These are phyloP conservation scores for Holacanthus passer DNA, from an alignment of 2,113 vertebrate genomes.

Conservation along the genomic window DNA sequence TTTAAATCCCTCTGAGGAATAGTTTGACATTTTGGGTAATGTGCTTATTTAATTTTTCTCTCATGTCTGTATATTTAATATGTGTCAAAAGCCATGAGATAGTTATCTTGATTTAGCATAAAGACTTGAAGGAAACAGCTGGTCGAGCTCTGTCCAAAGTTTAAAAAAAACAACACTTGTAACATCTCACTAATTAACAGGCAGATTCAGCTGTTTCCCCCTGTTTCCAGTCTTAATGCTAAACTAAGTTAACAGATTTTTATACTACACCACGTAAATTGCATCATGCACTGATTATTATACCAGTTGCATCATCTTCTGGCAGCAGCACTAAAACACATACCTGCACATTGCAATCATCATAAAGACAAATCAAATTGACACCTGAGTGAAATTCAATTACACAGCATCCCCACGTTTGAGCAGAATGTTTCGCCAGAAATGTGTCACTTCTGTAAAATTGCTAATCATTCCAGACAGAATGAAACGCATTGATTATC, in stretches of 20 bases:
- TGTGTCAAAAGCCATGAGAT: too few species aligned
- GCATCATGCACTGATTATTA: background rate
- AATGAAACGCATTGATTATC: conserved; percentile 34
- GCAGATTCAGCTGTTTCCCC: background rate
- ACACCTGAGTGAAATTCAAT: background rate
- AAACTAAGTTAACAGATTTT: background rate
- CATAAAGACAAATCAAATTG: conserved; percentile 16
- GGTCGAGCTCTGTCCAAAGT: too few species aligned
- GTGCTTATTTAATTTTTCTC: too few species aligned
- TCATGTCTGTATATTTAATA: too few species aligned
- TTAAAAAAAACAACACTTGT: too few species aligned
- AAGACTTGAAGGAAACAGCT: too few species aligned
- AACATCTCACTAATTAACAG: too few species aligned
- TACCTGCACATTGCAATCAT: background rate
- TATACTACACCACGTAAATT: background rate
- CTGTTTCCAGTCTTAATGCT: background rate
- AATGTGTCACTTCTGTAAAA: conserved; percentile 23
- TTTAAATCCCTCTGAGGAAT: too few species aligned
- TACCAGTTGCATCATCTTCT: background rate
- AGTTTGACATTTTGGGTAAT: too few species aligned
- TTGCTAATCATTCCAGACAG: conserved; percentile 26
- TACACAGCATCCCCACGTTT: background rate
- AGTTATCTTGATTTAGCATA: too few species aligned
- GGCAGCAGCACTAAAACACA: background rate
- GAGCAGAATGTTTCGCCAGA: conserved; percentile 3